Evolutionary conservation across 2,888 invertebrate species (phyloP).

Genomic region (Caenorhabditis virilis): DNA sequence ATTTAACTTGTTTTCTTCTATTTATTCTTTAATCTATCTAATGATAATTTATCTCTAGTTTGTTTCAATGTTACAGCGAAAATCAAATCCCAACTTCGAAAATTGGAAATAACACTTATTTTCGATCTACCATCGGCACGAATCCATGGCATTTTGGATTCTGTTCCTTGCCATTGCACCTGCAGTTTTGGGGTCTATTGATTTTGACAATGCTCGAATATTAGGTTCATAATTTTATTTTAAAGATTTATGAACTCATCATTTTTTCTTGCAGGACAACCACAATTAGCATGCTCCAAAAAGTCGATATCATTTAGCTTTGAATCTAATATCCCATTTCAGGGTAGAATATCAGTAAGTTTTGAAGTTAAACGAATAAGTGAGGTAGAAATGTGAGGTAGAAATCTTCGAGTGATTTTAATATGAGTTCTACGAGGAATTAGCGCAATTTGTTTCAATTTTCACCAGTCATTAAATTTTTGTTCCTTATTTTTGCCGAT

Average conservation of each 20-base stretch:
- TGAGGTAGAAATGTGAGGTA: neutral
- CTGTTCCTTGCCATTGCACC: neutral
- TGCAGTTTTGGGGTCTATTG: neutral
- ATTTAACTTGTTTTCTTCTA: neutral
- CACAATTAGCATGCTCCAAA: constrained; percentile 27
- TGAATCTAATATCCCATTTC: constrained; percentile 46
- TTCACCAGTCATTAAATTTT: too few relatives aligned
- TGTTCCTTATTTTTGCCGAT: too few relatives aligned
- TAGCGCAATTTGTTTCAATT: neutral
- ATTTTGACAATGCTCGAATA: constrained; percentile 33
- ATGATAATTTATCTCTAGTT: too few relatives aligned
- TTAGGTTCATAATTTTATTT: constrained; percentile 7
- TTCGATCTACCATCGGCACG: too few relatives aligned
- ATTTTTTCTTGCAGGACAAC: constrained; percentile 27
- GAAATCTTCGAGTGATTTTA: neutral
- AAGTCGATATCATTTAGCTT: constrained; percentile 31
- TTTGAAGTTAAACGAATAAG: neutral
- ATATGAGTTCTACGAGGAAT: too few relatives aligned
- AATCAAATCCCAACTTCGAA: too few relatives aligned
- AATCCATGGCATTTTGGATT: neutral
- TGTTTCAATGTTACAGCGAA: too few relatives aligned
- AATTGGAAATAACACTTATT: too few relatives aligned
- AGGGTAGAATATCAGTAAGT: constrained; percentile 46
- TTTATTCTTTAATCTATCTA: too few relatives aligned
- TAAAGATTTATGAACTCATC: too few relatives aligned